Conservation (phyloP, 2,797 vertebrate genomes). For the Aplochiton taeniatus region DNA sequence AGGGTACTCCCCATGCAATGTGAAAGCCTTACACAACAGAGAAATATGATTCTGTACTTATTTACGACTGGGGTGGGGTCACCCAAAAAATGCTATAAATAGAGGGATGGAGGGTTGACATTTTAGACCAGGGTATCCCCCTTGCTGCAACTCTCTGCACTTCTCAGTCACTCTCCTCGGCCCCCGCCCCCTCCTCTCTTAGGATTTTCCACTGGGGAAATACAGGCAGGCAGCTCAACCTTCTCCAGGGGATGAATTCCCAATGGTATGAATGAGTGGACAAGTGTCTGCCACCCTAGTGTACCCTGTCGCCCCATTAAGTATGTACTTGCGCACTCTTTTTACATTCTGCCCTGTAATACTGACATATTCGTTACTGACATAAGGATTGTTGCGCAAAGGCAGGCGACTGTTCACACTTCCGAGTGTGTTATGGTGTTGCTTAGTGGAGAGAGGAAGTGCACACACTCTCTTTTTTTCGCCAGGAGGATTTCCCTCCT, state of each 20-base stretch:
- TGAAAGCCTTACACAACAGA: slow-evolving; percentile 47
- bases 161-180: slow-evolving; percentile 35
- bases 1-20: slow-evolving; percentile 17
- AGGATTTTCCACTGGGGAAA: neutral
- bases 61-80: slow-evolving; percentile 40
- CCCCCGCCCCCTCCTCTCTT: slow-evolving; percentile 12
- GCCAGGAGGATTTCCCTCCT: slow-evolving; percentile 50
- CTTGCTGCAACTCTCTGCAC: neutral
- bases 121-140: neutral
- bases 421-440: slow-evolving; percentile 38
- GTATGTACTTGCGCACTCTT: no score
- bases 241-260: no score
- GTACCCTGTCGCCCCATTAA: neutral
- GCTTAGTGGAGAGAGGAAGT: slow-evolving; percentile 31
- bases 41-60: slow-evolving; percentile 45
- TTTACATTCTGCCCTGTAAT: slow-evolving; percentile 14
- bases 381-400: slow-evolving; percentile 52
- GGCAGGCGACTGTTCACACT: slow-evolving; percentile 55
- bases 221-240: no score
- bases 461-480: slow-evolving; percentile 3
- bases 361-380: slow-evolving; percentile 50
- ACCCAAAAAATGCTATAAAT: slow-evolving; percentile 14
- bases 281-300: neutral
- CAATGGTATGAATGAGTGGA: neutral
- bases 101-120: neutral